Conservation (phyloP, 2,888 invertebrate species). For the Melikaiella ostensackeni region DNA sequence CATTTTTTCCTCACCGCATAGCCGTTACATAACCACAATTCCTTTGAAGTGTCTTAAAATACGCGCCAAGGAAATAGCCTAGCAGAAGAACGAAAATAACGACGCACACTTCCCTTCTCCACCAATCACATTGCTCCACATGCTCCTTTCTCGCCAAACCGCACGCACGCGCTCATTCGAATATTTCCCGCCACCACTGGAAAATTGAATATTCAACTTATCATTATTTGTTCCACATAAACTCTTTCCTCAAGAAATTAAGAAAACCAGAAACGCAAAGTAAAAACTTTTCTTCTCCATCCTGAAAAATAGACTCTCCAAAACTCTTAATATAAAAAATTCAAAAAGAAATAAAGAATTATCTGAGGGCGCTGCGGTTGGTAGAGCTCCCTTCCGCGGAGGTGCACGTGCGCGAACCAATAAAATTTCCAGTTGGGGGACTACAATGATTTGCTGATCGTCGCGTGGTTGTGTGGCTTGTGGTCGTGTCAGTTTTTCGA, state of each 20-base stretch:
- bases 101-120: slow-evolving; percentile 66
- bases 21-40: slow-evolving; percentile 67
- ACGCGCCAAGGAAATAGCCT: slow-evolving; percentile 77
- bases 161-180: slow-evolving; percentile 21
- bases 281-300: not conserved
- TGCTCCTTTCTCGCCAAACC: slow-evolving; percentile 69
- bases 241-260: not conserved
- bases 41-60: slow-evolving; percentile 75
- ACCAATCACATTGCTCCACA: slow-evolving; percentile 79
- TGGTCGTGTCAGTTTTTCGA: slow-evolving; percentile 61
- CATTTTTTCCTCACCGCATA: not conserved
- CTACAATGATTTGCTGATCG: slow-evolving; percentile 60
- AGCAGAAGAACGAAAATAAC: slow-evolving; percentile 74
- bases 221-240: not conserved
- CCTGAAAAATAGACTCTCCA: not conserved
- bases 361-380: slow-evolving; percentile 12
- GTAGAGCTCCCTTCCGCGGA: slow-evolving; percentile 50
- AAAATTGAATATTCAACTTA: not conserved
- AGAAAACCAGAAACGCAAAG: not conserved
- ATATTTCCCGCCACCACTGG: slow-evolving; percentile 11
- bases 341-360: not conserved
- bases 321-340: not conserved
- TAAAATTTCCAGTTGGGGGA: slow-evolving; percentile 4
- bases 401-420: slow-evolving; percentile 55
- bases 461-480: slow-evolving; percentile 44